phyloP scores from a whole-genome alignment of 2,797 vertebrate genomes.

The Hypotaenidia okinawae region DNA sequence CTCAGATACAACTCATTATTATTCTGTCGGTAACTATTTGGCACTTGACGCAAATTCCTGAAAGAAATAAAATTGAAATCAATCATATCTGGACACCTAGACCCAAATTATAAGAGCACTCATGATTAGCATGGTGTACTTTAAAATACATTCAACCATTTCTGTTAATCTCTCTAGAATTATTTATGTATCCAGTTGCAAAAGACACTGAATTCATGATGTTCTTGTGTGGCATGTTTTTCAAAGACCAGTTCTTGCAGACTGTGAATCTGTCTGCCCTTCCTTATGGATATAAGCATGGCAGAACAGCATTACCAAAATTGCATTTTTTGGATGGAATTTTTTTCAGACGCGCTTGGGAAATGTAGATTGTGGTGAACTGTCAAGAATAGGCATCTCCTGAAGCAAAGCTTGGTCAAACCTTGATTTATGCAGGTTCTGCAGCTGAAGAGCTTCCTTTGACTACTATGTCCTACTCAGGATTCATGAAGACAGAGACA shows the following conservation, averaged over 20 bases:
- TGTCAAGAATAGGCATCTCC: background rate
- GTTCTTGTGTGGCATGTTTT: background rate
- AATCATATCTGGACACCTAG: background rate
- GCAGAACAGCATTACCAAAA: background rate
- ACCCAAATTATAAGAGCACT: background rate
- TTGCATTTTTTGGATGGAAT: background rate
- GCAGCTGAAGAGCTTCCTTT: background rate
- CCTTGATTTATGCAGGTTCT: background rate
- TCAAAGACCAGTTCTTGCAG: background rate
- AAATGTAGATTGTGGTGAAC: background rate
- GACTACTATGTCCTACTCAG: background rate
- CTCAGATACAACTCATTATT: background rate
- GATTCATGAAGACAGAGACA: background rate
- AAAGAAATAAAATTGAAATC: background rate
- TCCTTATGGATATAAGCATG: background rate
- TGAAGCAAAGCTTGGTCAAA: background rate
- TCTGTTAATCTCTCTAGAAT: background rate
- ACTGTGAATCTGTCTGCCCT: background rate
- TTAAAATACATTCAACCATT: background rate
- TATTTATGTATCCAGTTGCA: background rate
- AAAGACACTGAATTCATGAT: background rate
- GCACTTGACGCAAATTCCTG: conserved; percentile 4
- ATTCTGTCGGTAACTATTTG: conserved; percentile 23
- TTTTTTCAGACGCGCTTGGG: background rate
- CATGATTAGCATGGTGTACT: background rate